Base-by-base conservation (phyloP, 2,797 vertebrate species). In the Chiroxiphia lanceolata region DNA sequence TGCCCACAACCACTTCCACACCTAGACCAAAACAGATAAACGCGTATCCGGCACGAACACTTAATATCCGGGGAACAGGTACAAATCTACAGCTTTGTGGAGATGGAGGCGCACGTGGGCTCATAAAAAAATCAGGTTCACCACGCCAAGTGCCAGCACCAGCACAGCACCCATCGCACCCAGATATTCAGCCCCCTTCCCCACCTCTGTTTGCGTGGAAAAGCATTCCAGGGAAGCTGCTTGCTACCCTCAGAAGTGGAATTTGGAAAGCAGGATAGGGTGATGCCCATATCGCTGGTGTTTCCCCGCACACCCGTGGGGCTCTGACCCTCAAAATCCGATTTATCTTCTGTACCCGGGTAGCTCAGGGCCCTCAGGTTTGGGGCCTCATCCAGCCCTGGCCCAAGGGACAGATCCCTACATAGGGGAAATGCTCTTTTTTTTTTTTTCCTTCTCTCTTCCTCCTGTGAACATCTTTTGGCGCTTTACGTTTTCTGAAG, bases 21-120 rank as follows among this genome's bases (percentile, higher is more conserved):
- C 14, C 36, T 7, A 6, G 29, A 74, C 13, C 25, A 19, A 51
- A 26, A 0, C 8, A 50, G 47, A 20, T 17, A 9, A n/a, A 13
- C 31, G 2, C 1, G 1, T 31, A 23, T 4, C 29, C 31, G 6
- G 5, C 19, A 2, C 0, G 23, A 16, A 4, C 5, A 3, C 11
- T 6, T 4, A 9, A 20, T n/a, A 15, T 6, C 13, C 2, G 1
- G 3, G 31, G 19, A 6, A 23, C 29, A 14, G 68, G 60, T 59
- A 38, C 12, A 19, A 51, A 71, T 13, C 27, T 3, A 2, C 2
- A 12, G 53, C 7, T 1, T 10, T 12, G 6, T 26, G 13, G 0
- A 22, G n/a, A 10, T 7, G 54, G 11, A 57, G 25, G 13, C 3
- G 3, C 51, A 11, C 3, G 4, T 0, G 36, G 34, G 42, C 3